Base-by-base conservation (phyloP, 2,797 vertebrate species). In the Hephaestus fuliginosus region DNA sequence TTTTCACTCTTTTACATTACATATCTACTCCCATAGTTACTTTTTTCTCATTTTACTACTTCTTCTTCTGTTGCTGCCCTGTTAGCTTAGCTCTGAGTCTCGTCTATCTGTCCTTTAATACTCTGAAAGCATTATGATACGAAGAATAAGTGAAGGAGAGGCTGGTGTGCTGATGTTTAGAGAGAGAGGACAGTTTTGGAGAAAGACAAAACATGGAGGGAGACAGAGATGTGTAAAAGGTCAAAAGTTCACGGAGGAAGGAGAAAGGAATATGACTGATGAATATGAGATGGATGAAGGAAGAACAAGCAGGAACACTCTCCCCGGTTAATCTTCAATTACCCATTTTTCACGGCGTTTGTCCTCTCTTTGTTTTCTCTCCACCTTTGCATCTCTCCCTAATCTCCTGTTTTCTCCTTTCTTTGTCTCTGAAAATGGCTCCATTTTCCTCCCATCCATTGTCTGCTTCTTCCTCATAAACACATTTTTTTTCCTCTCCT, bases 181-280 rank as follows among this genome's bases (percentile, higher is more conserved):
- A 49, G 63, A 36, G 44, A 49, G 41, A 30, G 56, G 7, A 33
- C 28, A 33, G 7, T 9, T 39, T 7, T 39, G 36, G 14, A 57
- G 17, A 64, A 30, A 30, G 15, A 12, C 28, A 36, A 30, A 49
- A 49, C 28, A 4, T n/a, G 28, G 22, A 22, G 28, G 36, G 58
- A 43, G 63, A 46, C 44, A 65, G 48, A 52, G 7, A 52, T 9
- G 17, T 39, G n/a, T 25, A 41, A 67, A 67, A 17, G n/a, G 65
- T 53, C 20, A 25, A 53, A 68, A 25, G 65, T 53, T 68, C 39
- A n/a, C n/a, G 10, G 9, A 18, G n/a, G 44, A 64, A 48, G 62
- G 51, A 68, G 5, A 53, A 53, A 55, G 36, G 55, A 25, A 46
- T 25, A 25, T 25, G 33, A 58, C n/a, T 22, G 13, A 28, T 4